Evolutionary conservation across 2,888 invertebrate genomes (phyloP).

Genomic region (Rutpela maculata): DNA sequence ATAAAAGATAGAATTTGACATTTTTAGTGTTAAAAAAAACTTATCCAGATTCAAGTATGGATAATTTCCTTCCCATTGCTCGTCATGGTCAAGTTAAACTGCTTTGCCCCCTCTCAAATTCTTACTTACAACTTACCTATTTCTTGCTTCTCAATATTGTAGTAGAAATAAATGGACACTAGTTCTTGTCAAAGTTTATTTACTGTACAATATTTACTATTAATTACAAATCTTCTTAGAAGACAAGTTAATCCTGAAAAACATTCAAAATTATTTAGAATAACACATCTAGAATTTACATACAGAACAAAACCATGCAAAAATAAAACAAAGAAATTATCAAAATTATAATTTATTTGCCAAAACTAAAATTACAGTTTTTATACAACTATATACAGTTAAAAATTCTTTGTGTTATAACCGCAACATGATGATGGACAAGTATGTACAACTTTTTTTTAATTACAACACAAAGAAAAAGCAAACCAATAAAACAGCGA

Average conservation of each 20-base stretch:
- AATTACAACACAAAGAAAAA: conserved; percentile 40
- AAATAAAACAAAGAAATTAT: conserved; percentile 54
- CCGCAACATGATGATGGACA: neutral
- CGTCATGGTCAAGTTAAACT: too few species aligned
- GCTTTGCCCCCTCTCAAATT: too few species aligned
- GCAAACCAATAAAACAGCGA: conserved; percentile 39
- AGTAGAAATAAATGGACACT: neutral
- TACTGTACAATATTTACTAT: conserved; percentile 43
- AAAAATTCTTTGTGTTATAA: conserved; percentile 13
- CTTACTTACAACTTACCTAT: too few species aligned
- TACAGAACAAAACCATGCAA: conserved; percentile 50
- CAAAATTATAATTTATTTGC: conserved; percentile 57
- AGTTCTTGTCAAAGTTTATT: conserved; percentile 45
- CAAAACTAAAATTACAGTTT: conserved; percentile 43
- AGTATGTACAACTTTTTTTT: conserved; percentile 13
- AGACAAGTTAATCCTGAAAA: conserved; percentile 55
- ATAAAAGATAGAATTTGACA: too few species aligned
- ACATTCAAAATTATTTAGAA: conserved; percentile 36
- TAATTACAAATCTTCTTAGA: conserved; percentile 52
- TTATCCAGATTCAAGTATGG: too few species aligned
- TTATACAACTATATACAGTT: conserved; percentile 38
- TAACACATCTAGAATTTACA: neutral
- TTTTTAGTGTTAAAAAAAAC: too few species aligned
- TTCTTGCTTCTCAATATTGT: too few species aligned
- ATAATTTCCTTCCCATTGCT: too few species aligned